A percentile compares a stretch with the other conserved stretches of the same genome.
Conservation (phyloP, 1,140 invertebrate genomes). For the Ceratosolen solmsi region DNA sequence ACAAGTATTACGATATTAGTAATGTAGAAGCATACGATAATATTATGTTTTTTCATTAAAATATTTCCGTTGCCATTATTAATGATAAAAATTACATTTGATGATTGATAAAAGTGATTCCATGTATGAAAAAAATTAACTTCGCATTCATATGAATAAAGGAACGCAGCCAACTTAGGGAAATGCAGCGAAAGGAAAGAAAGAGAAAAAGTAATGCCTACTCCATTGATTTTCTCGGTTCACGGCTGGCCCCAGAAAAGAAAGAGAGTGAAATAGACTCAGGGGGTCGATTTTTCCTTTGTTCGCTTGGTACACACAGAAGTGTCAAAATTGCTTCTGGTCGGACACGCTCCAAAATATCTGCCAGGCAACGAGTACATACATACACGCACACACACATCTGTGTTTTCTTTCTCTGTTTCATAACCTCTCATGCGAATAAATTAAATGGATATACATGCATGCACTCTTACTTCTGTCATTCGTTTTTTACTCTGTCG, state of each 20-base stretch:
- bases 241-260: conserved; percentile 18
- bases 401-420: conserved; percentile 5
- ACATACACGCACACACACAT: neutral
- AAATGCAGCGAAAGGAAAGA: neutral
- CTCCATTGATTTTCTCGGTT: conserved; percentile 42
- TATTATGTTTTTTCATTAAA: too few relatives aligned
- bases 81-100: too few relatives aligned
- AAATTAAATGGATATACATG: conserved; percentile 33
- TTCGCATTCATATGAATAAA: too few relatives aligned
- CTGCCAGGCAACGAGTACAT: neutral
- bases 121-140: too few relatives aligned
- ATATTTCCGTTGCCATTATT: too few relatives aligned
- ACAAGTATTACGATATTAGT: too few relatives aligned
- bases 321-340: neutral
- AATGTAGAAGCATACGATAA: too few relatives aligned
- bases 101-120: too few relatives aligned
- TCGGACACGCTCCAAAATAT: conserved; percentile 40
- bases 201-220: conserved; percentile 21
- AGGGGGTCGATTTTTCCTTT: conserved; percentile 49
- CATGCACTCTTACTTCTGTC: conserved; percentile 23
- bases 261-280: neutral
- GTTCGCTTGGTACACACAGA: conserved; percentile 33
- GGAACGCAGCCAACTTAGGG: too few relatives aligned
- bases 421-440: conserved; percentile 48
- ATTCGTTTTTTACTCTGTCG: neutral